Conservation (phyloP, 2,113 vertebrate species). For the Vireo altiloquus region DNA sequence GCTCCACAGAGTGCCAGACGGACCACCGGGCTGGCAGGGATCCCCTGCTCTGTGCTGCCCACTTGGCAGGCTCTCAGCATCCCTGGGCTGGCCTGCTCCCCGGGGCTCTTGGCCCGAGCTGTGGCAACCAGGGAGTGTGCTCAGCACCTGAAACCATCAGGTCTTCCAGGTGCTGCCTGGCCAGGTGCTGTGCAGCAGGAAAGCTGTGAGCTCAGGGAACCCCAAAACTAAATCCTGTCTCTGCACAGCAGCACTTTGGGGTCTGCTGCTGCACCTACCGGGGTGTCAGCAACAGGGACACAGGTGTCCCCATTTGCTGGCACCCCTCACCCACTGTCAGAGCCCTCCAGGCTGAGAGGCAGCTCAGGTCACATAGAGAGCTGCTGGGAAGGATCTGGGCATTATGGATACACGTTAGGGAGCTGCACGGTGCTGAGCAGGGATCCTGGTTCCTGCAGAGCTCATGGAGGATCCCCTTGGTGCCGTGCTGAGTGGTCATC, state of each 20-base stretch:
- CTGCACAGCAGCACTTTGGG: not conserved
- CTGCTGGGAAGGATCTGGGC: not conserved
- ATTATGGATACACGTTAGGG: fast-evolving
- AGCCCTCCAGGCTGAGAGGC: not conserved
- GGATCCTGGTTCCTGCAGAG: not conserved
- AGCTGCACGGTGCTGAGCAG: fast-evolving
- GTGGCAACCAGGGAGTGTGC: not conserved
- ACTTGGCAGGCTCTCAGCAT: not conserved
- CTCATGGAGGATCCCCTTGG: fast-evolving
- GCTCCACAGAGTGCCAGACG: not conserved
- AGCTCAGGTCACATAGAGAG: fast-evolving
- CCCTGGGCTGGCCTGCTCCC: not conserved
- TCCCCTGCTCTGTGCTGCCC: not conserved
- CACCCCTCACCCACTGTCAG: fast-evolving
- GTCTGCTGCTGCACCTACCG: not conserved
- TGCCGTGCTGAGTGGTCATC: fast-evolving
- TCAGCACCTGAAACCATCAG: not conserved
- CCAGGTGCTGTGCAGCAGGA: fast-evolving
- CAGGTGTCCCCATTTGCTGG: fast-evolving
- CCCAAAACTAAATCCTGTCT: not conserved
- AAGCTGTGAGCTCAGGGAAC: not conserved
- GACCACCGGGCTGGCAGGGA: slow-evolving; percentile 11
- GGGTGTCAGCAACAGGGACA: fast-evolving
- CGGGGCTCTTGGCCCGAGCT: fast-evolving
- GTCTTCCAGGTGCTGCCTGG: not conserved